phyloP scores from a whole-genome alignment of 2,797 vertebrate species.

The Pseudochromis fuscus region DNA sequence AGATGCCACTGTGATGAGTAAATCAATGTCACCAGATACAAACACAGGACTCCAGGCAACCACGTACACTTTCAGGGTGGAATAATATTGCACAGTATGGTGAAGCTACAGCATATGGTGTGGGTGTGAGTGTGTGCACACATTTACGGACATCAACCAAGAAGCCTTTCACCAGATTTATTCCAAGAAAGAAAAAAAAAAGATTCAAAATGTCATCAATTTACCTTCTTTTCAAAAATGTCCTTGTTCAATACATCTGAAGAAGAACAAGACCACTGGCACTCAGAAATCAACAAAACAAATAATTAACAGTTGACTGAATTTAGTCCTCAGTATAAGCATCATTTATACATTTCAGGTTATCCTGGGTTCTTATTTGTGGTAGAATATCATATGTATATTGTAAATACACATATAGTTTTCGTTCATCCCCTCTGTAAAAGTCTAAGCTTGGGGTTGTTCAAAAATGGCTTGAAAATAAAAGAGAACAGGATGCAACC shows the following conservation, averaged over 20 bases:
- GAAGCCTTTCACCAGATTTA: constrained; percentile 82
- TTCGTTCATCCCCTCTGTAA: constrained; percentile 48
- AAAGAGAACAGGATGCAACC: constrained; percentile 68
- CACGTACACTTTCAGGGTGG: not conserved
- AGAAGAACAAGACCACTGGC: constrained; percentile 70
- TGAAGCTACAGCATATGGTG: not conserved
- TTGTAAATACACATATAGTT: constrained; percentile 63
- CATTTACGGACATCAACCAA: constrained; percentile 38
- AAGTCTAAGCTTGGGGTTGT: constrained; percentile 54
- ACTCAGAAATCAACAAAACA: constrained; percentile 67
- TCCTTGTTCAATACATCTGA: constrained; percentile 66
- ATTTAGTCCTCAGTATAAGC: constrained; percentile 64
- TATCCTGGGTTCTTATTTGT: constrained; percentile 61
- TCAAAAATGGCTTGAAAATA: constrained; percentile 72
- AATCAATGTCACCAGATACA: constrained; percentile 11
- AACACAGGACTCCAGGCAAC: constrained; percentile 1
- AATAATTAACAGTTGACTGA: constrained; percentile 58
- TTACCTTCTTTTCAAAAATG: constrained; percentile 65
- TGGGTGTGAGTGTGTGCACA: constrained; percentile 18
- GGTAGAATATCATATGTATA: constrained; percentile 61
- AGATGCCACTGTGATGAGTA: constrained; percentile 22
- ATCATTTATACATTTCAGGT: constrained; percentile 71
- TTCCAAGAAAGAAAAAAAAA: constrained; percentile 78
- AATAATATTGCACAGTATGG: not conserved
- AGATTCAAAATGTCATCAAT: constrained; percentile 63